Evolutionary conservation across 2,113 vertebrate genomes (phyloP), one percentile per base, ranked within the genome.

Genomic region (Semnornis frantzii): DNA sequence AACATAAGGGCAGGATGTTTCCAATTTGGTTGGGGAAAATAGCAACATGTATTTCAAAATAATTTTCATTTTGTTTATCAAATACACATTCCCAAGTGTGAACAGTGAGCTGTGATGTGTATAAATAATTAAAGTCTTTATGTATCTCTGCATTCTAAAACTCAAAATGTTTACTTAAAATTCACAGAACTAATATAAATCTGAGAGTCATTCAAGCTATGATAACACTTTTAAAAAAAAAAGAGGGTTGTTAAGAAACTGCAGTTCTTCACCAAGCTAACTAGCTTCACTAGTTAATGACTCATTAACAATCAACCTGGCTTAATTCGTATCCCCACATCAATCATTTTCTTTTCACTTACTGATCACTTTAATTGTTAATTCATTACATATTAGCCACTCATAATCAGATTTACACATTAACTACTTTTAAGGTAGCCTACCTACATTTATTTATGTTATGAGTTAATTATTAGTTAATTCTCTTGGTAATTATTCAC

Each of bases 1-100:
- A 96, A 91, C 86, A 89, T 93, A 93, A 94, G 83, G 93, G 62
- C 83, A 91, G 74, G 85, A 94, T 82, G 66, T 91, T 92, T 81
- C 69, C 84, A 72, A 96, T 95, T 85, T 91, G 34, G 58, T 84
- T 84, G 48, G 59, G 83, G 81, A 89, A 94, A 95, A 93, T 48
- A 86, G 21, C 48, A 92, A 81, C 55, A 82, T 76, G 80, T 50
- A 94, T 85, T 96, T 82, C 73, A 71, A 96, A 90, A 93, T 92
- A 74, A 60, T 87, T 90, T 92, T 85, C 52, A 14, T 93, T 90
- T 90, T 1, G 0, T 89, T 94, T 83, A 91, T 92, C 83, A 89
- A 93, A 92, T 63, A 24, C 37, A 77, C n/a, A 50, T 91, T 93
- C 82, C 82, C 85, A 78, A 54, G 76, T 92, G 79, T 76, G 85